Evolutionary conservation across 1,140 invertebrate genomes (phyloP), one percentile per base, ranked within the genome.

Genomic region (Heterodera carotae): DNA sequence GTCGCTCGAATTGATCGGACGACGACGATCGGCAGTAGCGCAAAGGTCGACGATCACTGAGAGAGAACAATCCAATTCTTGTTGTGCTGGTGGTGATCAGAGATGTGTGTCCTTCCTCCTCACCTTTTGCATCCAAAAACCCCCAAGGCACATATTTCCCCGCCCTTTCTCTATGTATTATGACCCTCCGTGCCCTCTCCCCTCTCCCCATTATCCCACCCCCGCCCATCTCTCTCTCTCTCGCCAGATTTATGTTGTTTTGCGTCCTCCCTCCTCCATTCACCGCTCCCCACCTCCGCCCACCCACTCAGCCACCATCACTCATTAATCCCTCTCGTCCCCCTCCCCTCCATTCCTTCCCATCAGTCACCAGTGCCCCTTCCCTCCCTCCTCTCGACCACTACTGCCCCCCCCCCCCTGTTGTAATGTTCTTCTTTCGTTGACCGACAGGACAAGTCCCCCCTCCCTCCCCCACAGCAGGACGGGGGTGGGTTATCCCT

Each of bases 171-270:
- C 6, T 10, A 25, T 10, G 27, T 25, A 69, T 39, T 29, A 69
- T 69, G n/a, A 69, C 67, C 67, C 25, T n/a, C n/a, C n/a, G n/a
- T n/a, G 36, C 36, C 36, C 10, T 39, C 4, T 39, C 36, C 36
- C 36, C 36, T 39, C 36, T 39, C 10, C 10, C 67, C 18, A 33
- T n/a, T 22, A n/a, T 6, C 8, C 27, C 56, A 1, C 25, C n/a
- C 29, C 25, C 25, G n/a, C n/a, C n/a, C n/a, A n/a, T n/a, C n/a
- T n/a, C n/a, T n/a, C n/a, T n/a, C n/a, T n/a, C n/a, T n/a, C n/a
- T n/a, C 34, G n/a, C 15, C 34, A 22, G 33, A 48, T 36, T 74
- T 56, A 62, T 74, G 43, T 74, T 60, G 71, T 74, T 70, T 74
- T 74, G 53, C 71, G 62, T 73, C 62, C 71, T 60, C 71, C 27